Percentiles rank a stretch among this genome's conserved stretches.
These are phyloP conservation scores for Cyphomyrus plagiostoma DNA, from an alignment of 2,113 vertebrate species.

Conservation along the genomic window DNA sequence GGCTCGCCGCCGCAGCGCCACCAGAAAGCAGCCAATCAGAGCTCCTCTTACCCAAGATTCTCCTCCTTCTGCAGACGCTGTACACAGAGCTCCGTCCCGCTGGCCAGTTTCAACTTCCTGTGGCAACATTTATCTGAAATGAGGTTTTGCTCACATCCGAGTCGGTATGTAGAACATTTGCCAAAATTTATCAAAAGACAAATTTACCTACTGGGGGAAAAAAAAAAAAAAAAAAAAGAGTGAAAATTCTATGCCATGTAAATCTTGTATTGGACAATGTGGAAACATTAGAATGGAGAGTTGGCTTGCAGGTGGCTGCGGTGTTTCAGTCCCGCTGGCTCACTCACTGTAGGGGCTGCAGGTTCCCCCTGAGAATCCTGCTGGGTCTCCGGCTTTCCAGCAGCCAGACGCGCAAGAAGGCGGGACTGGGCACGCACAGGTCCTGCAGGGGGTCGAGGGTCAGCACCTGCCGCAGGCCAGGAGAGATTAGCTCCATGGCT, in stretches of 20 bases:
- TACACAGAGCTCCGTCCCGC: conserved; percentile 67
- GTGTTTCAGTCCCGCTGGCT: too few relatives aligned
- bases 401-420: conserved; percentile 78
- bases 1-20: neutral
- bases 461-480: conserved; percentile 55
- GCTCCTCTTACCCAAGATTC: conserved; percentile 67
- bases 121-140: neutral
- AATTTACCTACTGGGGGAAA: neutral
- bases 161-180: neutral
- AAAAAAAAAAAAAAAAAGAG: too few relatives aligned
- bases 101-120: conserved; percentile 64
- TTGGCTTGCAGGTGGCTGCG: neutral
- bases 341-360: conserved; percentile 66
- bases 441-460: conserved; percentile 63
- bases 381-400: conserved; percentile 60
- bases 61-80: conserved; percentile 76
- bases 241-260: neutral
- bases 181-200: neutral
- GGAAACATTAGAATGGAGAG: neutral
- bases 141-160: neutral
- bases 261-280: neutral
- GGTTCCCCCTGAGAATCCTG: conserved; percentile 66
- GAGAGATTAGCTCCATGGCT: neutral
- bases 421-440: conserved; percentile 54
- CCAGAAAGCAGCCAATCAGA: neutral